phyloP scores from a whole-genome alignment of 1,140 invertebrate genomes.

The Anoplophora glabripennis region DNA sequence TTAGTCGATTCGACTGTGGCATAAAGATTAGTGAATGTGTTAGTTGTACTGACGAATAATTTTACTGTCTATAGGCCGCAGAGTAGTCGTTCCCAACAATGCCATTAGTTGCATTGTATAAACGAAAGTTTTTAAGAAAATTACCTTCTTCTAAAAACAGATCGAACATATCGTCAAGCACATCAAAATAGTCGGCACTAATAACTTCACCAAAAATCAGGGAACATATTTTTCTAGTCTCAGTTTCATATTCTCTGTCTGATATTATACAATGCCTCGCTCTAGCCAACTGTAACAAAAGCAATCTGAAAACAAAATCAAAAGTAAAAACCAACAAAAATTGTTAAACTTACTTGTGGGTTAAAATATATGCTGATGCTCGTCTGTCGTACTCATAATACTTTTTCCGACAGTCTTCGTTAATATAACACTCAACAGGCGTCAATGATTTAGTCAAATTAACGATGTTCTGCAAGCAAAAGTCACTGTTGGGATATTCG shows the following conservation, averaged over 20 bases:
- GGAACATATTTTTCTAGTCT: constrained; percentile 23
- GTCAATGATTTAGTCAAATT: constrained; percentile 16
- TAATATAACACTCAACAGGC: constrained; percentile 10
- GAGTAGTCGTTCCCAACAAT: no score
- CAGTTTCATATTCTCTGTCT: constrained; percentile 9
- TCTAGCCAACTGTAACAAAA: constrained; percentile 31
- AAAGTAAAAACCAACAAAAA: background rate
- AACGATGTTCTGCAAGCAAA: constrained; percentile 21
- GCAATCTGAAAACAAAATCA: constrained; percentile 25
- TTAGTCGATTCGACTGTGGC: background rate
- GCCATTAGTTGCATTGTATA: background rate
- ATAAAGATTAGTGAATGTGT: background rate
- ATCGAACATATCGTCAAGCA: constrained; percentile 31
- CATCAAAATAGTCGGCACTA: constrained; percentile 12
- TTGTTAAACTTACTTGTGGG: constrained; percentile 22
- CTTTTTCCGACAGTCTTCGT: constrained; percentile 1
- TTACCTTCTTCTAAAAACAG: constrained; percentile 40
- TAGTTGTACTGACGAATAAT: background rate
- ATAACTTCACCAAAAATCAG: constrained; percentile 27
- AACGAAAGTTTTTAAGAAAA: background rate
- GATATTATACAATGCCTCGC: constrained; percentile 26
- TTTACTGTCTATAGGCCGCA: no score
- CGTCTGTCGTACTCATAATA: constrained; percentile 11
- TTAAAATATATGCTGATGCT: constrained; percentile 21
- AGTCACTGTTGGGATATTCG: constrained; percentile 16